Base-by-base conservation (phyloP, 2,113 vertebrate species). In the Montifringilla adamsi region DNA sequence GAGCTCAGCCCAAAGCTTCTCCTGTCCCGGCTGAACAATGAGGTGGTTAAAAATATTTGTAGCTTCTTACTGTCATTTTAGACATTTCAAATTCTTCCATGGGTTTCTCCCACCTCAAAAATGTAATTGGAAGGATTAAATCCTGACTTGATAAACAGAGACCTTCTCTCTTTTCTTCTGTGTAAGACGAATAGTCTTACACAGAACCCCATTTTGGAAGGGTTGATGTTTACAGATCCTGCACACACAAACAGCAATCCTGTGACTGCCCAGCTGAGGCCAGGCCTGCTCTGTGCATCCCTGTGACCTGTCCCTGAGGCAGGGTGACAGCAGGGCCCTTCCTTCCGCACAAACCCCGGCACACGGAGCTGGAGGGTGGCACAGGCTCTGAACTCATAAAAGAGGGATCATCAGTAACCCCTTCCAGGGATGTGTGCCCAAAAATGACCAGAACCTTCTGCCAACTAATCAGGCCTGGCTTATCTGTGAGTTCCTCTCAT, bases 271-370 rank as follows among this genome's bases (percentile, higher is more conserved):
- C 49, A 69, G n/a, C 43, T 72, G 35, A 49, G 50, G 64, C 30
- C 66, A 82, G 43, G 26, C 23, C 47, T 37, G 15, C 23, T 46
- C 26, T 35, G 41, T 28, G 50, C 28, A 49, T 17, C 18, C 15
- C 64, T 30, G 10, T 60, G 31, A 28, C 62, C 33, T 55, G 11
- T n/a, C 35, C 52, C 19, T 68, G n/a, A 10, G 28, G 43, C 37
- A 62, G 66, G 37, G 58, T 28, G 31, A 41, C 69, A 86, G 56
- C 15, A 80, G 30, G 3, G 21, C 35, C 59, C 49, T 69, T 52
- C 58, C n/a, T 20, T 24, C 49, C 4, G 49, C 37, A 12, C 13
- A 8, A 64, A 19, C 35, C 44, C 73, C 0, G 0, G 58, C 64
- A 41, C 50, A 53, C 1, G 1, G 37, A 44, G 49, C 66, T 43